Percentiles rank a stretch among this genome's conserved stretches.
Conservation (phyloP, 2,888 invertebrate genomes). For the Sycophila texana region DNA sequence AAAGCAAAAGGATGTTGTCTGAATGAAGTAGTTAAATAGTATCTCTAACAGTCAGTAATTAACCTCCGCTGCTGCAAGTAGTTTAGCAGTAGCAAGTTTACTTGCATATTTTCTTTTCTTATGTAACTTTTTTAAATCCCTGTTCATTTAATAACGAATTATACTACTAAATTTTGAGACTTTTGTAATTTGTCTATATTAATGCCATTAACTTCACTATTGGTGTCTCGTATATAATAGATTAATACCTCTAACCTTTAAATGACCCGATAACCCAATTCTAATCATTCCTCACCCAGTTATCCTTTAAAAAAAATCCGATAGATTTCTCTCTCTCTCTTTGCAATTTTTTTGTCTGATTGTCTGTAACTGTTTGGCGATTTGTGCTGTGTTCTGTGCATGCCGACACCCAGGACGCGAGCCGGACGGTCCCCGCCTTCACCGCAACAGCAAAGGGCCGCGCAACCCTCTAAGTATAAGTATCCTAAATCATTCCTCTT, state of each 20-base stretch:
- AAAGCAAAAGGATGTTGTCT: conserved; percentile 44
- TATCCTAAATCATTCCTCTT: conserved; percentile 64
- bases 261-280: background rate
- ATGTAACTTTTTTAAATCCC: conserved; percentile 25
- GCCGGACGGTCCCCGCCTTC: conserved; percentile 76
- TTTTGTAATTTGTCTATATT: conserved; percentile 35
- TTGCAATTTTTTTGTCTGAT: conserved; percentile 64
- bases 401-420: conserved; percentile 74
- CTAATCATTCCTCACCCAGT: background rate
- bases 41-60: conserved; percentile 17
- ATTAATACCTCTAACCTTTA: conserved; percentile 19
- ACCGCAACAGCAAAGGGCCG: conserved; percentile 74
- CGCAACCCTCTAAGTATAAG: conserved; percentile 76
- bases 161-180: conserved; percentile 29
- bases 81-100: conserved; percentile 40
- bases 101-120: conserved; percentile 24
- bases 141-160: conserved; percentile 18
- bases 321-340: conserved; percentile 49
- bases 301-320: conserved; percentile 17
- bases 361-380: conserved; percentile 75
- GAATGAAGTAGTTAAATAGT: conserved; percentile 41
- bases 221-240: conserved; percentile 40
- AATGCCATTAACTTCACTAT: conserved; percentile 27
- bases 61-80: conserved; percentile 40
- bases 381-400: conserved; percentile 76